phyloP scores from a whole-genome alignment of 2,797 vertebrate genomes.

The Oreochromis grahami region DNA sequence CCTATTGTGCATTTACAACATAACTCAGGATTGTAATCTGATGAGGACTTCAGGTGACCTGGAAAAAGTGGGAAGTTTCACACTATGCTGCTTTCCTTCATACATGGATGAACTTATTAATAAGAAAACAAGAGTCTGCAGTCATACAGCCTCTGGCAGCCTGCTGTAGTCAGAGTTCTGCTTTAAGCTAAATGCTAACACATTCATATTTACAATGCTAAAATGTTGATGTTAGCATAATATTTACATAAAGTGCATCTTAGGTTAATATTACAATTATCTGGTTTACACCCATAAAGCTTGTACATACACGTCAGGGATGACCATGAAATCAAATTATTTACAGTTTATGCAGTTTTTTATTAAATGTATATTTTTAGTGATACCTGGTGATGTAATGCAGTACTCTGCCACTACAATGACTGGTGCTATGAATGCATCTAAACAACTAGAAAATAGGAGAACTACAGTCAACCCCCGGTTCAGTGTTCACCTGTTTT shows the following conservation, averaged over 20 bases:
- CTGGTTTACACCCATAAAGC: neutral
- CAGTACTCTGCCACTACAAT: neutral
- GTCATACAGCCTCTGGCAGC: neutral
- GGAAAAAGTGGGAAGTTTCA: constrained; percentile 27
- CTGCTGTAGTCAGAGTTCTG: neutral
- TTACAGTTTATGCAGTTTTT: neutral
- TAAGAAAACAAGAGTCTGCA: neutral
- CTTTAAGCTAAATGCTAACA: neutral
- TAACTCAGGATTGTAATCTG: constrained; percentile 9
- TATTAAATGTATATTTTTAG: neutral
- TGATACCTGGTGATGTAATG: neutral
- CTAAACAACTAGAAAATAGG: neutral
- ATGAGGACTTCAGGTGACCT: constrained; percentile 22
- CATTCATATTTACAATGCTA: neutral
- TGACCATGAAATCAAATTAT: neutral
- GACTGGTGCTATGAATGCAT: rapidly evolving
- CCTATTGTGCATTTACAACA: neutral
- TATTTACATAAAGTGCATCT: neutral
- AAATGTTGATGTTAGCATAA: neutral
- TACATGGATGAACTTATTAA: constrained; percentile 25
- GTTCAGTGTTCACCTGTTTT: too few relatives aligned
- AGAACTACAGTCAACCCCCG: neutral
- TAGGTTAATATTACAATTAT: neutral
- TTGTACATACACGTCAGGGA: neutral
- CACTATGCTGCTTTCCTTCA: constrained; percentile 11